Conservation (phyloP, 2,797 vertebrate genomes). For the Aldrovandia affinis region DNA sequence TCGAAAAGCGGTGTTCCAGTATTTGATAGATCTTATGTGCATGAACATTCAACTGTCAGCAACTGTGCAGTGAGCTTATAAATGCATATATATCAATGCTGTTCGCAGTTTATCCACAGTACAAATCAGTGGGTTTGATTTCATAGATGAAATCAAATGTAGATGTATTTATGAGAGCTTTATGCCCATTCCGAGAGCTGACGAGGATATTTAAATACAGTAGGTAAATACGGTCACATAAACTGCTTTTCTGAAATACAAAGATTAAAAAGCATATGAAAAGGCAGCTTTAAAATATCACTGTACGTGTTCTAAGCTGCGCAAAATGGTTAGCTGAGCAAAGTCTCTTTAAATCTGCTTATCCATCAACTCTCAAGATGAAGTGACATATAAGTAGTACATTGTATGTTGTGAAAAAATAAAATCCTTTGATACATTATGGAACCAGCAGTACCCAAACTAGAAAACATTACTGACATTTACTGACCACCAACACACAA, state of each 20-base stretch:
- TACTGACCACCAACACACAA: background rate
- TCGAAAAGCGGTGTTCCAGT: too few species aligned
- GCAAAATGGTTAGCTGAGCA: constrained; percentile 19
- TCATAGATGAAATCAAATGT: too few species aligned
- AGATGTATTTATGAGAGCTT: background rate
- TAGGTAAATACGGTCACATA: background rate
- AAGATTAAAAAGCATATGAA: constrained; percentile 20
- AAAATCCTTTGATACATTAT: background rate
- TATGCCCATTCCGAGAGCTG: background rate
- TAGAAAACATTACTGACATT: background rate
- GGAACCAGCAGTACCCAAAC: background rate
- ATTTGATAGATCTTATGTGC: too few species aligned
- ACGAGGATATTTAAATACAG: background rate
- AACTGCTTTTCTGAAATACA: background rate
- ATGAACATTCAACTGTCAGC: background rate
- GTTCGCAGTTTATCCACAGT: background rate
- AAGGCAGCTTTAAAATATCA: background rate
- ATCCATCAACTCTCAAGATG: background rate
- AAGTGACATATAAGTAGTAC: background rate
- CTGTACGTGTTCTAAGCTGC: constrained; percentile 12
- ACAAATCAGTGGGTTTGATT: background rate
- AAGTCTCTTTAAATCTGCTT: constrained; percentile 16
- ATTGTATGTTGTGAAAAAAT: background rate
- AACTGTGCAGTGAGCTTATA: background rate
- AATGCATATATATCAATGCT: background rate